These are phyloP conservation scores for Mohoua ochrocephala DNA, from an alignment of 2,113 vertebrate species.

Conservation along the genomic window DNA sequence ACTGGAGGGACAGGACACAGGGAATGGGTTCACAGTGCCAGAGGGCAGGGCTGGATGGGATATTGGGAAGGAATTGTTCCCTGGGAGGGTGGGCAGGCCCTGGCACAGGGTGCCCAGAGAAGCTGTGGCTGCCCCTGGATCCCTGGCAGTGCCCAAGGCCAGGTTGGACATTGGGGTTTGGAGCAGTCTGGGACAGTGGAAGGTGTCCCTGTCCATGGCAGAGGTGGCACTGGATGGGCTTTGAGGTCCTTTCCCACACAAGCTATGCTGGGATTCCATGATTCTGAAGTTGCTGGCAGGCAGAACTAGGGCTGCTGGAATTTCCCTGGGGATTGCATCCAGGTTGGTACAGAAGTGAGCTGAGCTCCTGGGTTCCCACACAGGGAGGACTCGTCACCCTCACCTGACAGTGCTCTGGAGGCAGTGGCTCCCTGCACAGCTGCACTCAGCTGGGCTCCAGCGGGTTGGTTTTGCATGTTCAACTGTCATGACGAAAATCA, in stretches of 20 bases:
- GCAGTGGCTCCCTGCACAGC: neutral
- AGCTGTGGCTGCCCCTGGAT: too few relatives aligned
- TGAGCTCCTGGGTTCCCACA: neutral
- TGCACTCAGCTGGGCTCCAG: neutral
- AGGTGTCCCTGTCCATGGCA: neutral
- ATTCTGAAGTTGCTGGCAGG: neutral
- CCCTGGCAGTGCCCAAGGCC: too few relatives aligned
- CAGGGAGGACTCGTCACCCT: neutral
- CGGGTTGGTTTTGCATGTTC: neutral
- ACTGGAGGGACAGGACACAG: too few relatives aligned
- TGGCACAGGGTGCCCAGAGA: too few relatives aligned
- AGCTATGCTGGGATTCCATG: neutral
- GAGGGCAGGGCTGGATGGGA: too few relatives aligned
- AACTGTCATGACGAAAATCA: rapidly evolving
- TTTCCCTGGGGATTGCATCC: neutral
- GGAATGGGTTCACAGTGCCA: too few relatives aligned
- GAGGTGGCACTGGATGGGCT: rapidly evolving
- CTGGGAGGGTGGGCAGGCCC: too few relatives aligned
- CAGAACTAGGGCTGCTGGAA: neutral
- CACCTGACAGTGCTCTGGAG: neutral
- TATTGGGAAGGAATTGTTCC: too few relatives aligned
- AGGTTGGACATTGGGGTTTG: too few relatives aligned
- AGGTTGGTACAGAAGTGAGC: neutral
- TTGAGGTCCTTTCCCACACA: neutral
- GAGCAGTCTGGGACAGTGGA: too few relatives aligned